Conservation (phyloP, 2,888 invertebrate species). For the Therioaphis trifolii region DNA sequence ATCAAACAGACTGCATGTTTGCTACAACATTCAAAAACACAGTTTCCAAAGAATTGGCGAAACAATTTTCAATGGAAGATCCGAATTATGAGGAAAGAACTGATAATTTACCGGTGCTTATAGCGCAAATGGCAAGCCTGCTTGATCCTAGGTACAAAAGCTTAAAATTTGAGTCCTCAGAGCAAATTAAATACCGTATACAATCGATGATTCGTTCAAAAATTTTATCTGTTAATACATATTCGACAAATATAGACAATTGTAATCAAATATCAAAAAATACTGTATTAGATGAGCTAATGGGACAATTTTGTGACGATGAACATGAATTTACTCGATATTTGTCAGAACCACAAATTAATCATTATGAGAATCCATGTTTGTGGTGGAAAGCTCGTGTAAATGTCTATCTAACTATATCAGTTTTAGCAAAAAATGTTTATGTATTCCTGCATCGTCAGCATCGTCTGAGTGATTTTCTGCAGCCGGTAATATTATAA, state of each 20-base stretch:
- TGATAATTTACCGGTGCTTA: not conserved
- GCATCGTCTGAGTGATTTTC: too few species aligned
- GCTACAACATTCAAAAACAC: not conserved
- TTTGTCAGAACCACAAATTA: too few species aligned
- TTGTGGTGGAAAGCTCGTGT: too few species aligned
- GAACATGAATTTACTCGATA: not conserved
- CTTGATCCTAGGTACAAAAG: slow-evolving; percentile 18
- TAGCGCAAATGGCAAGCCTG: not conserved
- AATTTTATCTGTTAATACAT: not conserved
- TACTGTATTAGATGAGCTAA: not conserved
- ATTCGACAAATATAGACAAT: not conserved
- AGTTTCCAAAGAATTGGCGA: not conserved
- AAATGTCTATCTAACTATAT: too few species aligned
- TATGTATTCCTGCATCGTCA: too few species aligned
- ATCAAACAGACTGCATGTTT: not conserved
- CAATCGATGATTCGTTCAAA: not conserved
- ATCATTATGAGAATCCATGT: too few species aligned
- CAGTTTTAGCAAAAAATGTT: too few species aligned
- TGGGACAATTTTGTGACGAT: not conserved
- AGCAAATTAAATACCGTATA: not conserved
- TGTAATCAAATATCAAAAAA: not conserved
- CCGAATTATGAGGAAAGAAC: not conserved
- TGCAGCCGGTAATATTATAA: too few species aligned
- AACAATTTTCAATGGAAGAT: slow-evolving; percentile 2
- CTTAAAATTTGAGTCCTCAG: not conserved